A percentile compares a stretch with the other conserved stretches of the same genome.
Conservation (phyloP, 1,140 invertebrate species). For the Antheraea mylitta region DNA sequence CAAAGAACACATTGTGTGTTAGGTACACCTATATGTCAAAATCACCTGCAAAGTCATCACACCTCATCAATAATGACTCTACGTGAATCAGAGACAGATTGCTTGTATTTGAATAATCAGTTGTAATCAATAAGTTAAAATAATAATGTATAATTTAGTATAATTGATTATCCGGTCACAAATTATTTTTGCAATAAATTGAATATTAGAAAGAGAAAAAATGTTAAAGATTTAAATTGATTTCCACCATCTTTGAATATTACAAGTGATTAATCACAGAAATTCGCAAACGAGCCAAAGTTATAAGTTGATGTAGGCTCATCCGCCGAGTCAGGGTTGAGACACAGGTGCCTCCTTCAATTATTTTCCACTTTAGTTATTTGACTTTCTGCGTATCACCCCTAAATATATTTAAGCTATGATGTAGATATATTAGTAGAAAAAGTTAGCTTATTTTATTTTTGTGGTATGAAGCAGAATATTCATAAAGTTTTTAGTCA, state of each 20-base stretch:
- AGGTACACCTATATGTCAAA: too few species aligned
- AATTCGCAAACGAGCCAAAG: slow-evolving; percentile 1
- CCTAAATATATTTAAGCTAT: background rate
- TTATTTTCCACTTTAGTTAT: slow-evolving; percentile 11
- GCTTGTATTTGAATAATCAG: too few species aligned
- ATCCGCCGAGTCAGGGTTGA: slow-evolving; percentile 6
- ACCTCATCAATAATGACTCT: too few species aligned
- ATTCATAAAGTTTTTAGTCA: too few species aligned
- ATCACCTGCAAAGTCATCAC: too few species aligned
- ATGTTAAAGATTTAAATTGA: background rate
- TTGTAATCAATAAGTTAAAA: too few species aligned
- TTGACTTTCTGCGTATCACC: slow-evolving; percentile 4
- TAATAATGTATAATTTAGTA: too few species aligned
- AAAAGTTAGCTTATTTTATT: too few species aligned
- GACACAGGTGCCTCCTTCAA: slow-evolving; percentile 6
- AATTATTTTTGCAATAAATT: background rate
- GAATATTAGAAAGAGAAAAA: background rate
- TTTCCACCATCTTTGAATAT: background rate
- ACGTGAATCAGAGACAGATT: too few species aligned
- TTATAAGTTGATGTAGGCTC: slow-evolving; percentile 2
- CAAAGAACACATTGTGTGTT: too few species aligned
- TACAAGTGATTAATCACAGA: background rate
- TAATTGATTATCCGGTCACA: background rate
- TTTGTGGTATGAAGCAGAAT: too few species aligned
- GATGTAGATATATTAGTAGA: background rate